Conservation (phyloP, 2,888 invertebrate genomes). For the Torymus texanus region DNA sequence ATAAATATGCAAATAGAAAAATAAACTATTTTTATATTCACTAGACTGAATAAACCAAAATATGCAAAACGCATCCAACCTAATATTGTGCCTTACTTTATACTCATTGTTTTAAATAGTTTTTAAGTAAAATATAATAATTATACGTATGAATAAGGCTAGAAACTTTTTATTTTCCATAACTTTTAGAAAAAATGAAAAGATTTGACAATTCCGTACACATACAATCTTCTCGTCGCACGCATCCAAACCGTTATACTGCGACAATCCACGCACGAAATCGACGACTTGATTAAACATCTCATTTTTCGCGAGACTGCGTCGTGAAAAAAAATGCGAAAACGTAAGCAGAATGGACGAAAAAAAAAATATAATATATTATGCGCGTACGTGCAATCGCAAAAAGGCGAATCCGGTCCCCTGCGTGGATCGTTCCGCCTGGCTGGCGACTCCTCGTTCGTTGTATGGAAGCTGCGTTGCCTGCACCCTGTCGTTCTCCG, state of each 20-base stretch:
- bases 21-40: conserved; percentile 2
- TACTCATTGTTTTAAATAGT: no score
- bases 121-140: no score
- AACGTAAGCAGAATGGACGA: conserved; percentile 38
- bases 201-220: no score
- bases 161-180: no score
- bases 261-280: neutral
- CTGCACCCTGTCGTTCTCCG: conserved; percentile 6
- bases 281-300: conserved; percentile 27
- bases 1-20: neutral
- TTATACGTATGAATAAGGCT: no score
- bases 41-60: neutral
- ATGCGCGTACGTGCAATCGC: conserved; percentile 13
- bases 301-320: conserved; percentile 26
- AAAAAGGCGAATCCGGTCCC: conserved; percentile 29
- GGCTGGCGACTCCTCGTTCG: conserved; percentile 45
- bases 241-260: neutral
- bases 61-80: neutral
- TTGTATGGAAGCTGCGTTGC: neutral
- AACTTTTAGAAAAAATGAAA: no score
- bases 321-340: conserved; percentile 12
- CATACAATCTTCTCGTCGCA: no score
- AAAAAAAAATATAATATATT: neutral
- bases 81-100: neutral
- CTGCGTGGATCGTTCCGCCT: conserved; percentile 39